Conservation (phyloP, 2,797 vertebrate genomes). For the Notolepis coatsorum region DNA sequence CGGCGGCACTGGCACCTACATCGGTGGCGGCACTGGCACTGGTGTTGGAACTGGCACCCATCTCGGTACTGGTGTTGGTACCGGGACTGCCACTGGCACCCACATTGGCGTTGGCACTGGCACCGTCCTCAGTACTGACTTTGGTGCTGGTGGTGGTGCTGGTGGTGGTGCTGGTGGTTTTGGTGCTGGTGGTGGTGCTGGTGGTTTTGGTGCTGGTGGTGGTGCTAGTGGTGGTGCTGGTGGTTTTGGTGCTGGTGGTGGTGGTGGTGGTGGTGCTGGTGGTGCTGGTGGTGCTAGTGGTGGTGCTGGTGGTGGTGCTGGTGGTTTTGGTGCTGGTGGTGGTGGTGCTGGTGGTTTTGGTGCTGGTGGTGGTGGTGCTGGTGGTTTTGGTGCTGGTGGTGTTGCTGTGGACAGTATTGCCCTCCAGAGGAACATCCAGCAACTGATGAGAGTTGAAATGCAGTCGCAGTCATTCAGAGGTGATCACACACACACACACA, state of each 20-base stretch:
- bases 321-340: not conserved
- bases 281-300: not conserved
- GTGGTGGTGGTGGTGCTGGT: not conserved
- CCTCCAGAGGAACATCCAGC: conserved; percentile 76
- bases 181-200: not conserved
- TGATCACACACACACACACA: conserved; percentile 57
- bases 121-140: not conserved
- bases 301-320: not conserved
- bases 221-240: not conserved
- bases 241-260: not conserved
- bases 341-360: not conserved
- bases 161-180: not conserved
- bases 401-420: conserved; percentile 26
- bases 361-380: not conserved
- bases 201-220: not conserved
- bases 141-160: not conserved
- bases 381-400: conserved; percentile 9
- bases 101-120: not conserved
- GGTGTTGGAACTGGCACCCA: not conserved
- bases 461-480: conserved; percentile 84
- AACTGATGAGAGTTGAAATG: conserved; percentile 82
- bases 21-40: not conserved
- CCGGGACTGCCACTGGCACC: conserved; percentile 9
- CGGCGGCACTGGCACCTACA: not conserved
- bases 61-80: not conserved